Conservation (phyloP, 2,888 invertebrate species). For the Laothoe populi region DNA sequence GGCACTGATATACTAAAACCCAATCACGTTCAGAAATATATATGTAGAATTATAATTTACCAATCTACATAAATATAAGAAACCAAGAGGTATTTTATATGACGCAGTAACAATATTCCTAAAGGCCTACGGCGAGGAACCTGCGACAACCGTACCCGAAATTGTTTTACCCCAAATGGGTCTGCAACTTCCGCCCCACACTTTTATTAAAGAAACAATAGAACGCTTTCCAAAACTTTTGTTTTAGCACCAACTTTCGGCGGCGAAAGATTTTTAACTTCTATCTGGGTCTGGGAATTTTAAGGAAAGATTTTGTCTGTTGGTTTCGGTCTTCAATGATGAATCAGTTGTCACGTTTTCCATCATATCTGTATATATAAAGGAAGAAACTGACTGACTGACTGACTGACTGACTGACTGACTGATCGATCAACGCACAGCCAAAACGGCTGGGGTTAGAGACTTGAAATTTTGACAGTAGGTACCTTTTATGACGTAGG, state of each 20-base stretch:
- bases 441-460: too few relatives aligned
- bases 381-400: too few relatives aligned
- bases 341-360: neutral
- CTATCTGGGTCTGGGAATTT: slow-evolving; percentile 9
- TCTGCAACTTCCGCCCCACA: slow-evolving; percentile 54
- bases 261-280: slow-evolving; percentile 18
- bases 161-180: slow-evolving; percentile 73
- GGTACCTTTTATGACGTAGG: too few relatives aligned
- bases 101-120: neutral
- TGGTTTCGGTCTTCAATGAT: neutral
- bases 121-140: slow-evolving; percentile 37
- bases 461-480: too few relatives aligned
- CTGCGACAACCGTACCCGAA: slow-evolving; percentile 57
- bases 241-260: slow-evolving; percentile 9
- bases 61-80: neutral
- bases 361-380: too few relatives aligned
- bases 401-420: too few relatives aligned
- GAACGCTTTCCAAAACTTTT: slow-evolving; percentile 34
- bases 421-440: too few relatives aligned
- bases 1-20: too few relatives aligned
- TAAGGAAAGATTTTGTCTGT: neutral
- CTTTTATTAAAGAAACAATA: slow-evolving; percentile 39
- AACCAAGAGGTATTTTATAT: neutral
- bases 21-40: too few relatives aligned
- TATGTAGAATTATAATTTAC: too few relatives aligned